phyloP scores from a whole-genome alignment of 2,888 invertebrate genomes.

The Epistrophe eligans region DNA sequence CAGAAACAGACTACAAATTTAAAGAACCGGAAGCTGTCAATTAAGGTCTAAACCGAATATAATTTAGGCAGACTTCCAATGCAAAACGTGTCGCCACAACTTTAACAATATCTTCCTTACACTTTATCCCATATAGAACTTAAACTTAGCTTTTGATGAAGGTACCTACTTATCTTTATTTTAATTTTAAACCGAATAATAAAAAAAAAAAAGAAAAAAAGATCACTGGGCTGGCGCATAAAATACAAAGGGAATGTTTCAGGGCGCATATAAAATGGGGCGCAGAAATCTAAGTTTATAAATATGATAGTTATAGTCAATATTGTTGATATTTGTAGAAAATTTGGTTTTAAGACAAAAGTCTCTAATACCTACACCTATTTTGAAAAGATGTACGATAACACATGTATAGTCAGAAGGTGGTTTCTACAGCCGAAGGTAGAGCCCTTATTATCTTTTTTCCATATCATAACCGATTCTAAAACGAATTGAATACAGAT shows the following conservation, averaged over 20 bases:
- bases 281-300: background rate
- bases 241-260: no score
- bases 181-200: slow-evolving; percentile 1
- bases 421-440: no score
- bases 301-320: no score
- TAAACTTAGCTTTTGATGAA: slow-evolving; percentile 9
- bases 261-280: slow-evolving; percentile 21
- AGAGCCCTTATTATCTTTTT: no score
- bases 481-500: background rate
- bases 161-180: slow-evolving; percentile 25
- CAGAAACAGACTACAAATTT: slow-evolving; percentile 3
- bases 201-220: background rate
- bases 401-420: no score
- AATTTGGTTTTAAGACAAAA: no score
- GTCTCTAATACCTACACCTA: no score
- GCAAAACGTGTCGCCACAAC: slow-evolving; percentile 42
- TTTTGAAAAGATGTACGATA: no score
- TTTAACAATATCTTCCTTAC: background rate
- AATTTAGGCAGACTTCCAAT: slow-evolving; percentile 29
- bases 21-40: slow-evolving; percentile 54
- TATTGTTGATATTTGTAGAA: no score
- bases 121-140: background rate
- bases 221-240: background rate
- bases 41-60: slow-evolving; percentile 21
- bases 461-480: background rate